Base-by-base conservation (phyloP, 2,797 vertebrate genomes). In the Oreortyx pictus region DNA sequence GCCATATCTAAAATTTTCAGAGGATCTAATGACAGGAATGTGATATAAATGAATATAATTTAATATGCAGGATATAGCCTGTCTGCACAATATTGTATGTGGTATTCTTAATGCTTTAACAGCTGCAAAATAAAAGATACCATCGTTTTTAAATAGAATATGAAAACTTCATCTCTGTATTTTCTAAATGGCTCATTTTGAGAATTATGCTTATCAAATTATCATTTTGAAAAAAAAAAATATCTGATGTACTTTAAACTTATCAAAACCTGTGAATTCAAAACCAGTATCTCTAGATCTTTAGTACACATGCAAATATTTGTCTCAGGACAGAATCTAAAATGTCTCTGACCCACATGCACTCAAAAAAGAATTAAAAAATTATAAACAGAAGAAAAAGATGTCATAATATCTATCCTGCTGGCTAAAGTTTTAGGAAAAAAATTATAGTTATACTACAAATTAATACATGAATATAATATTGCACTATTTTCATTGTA, bases 391-490 rank as follows among this genome's bases (percentile, higher is more conserved):
- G 67, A 91, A 82, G 3, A n/a, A 61, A 95, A 83, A 54, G 9
- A 27, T 43, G 61, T 52, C 54, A 46, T 93, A 67, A 83, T 76
- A 86, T n/a, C 83, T 22, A 84, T 84, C 22, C 62, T 74, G n/a
- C 41, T 93, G 65, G 39, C 60, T 74, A 54, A 89, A 62, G 43
- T 11, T 43, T 84, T 75, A 72, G 52, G 29, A 88, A 86, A 96
- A 88, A 87, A 95, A 92, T 86, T 96, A 94, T 89, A 91, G 56
- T 24, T 90, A 89, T 16, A 88, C 66, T 80, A 83, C 14, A 90
- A 96, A 96, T 93, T 95, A 86, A 96, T 93, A 86, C 92, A 35
- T 83, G 71, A 95, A 77, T 78, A 59, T 93, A 93, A 92, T 92
- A 93, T 92, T 66, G 33, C 72, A 85, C 39, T 44, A 49, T 70